Evolutionary conservation across 2,113 vertebrate species (phyloP), one percentile per base, ranked within the genome.

Genomic region (Amphiprion ocellaris): DNA sequence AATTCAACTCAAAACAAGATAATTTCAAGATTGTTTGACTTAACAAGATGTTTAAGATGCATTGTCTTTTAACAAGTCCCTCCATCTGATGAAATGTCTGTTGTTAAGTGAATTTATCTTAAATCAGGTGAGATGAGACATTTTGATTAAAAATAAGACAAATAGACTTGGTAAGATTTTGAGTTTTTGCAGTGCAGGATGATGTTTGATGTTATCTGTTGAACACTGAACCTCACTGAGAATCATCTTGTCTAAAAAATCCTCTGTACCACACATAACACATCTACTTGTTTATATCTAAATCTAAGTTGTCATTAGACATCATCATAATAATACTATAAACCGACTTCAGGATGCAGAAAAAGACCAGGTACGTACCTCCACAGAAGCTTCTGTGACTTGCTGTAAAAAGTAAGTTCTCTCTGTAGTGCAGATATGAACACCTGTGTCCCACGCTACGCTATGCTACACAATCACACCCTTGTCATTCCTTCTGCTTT

Each of bases 301-400:
- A 17, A 14, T 37, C 9, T 60, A 2, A 62, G 10, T 24, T 60
- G 37, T 46, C 12, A 26, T 3, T 21, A 0, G 16, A 49, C 0
- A 21, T 26, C 61, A 30, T 30, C 3, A 30, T 30, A 21, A 68
- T 5, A 4, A 30, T 30, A 21, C 63, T 15, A 69, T 55, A 26
- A 15, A 60, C 1, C 37, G 21, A 19, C 10, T 21, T 10, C 62
- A 59, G 19, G 5, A 41, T 49, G 60, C 0, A 10, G 1, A 71
- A 30, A 65, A 2, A 64, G 15, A 60, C 0, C 1, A 16, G n/a
- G 55, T 74, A 82, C 92, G 0, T 92, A 93, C 92, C 90, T 90
- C 17, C 10, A 74, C 72, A 69, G 79, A 79, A 19, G 44, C 5
- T 6, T 54, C 53, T 56, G 52, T 6, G 19, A 46, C 28, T 82